A percentile compares a stretch with the other conserved stretches of the same genome.
phyloP scores from a whole-genome alignment of 2,888 invertebrate species.

The Scaptomyza tumidula region DNA sequence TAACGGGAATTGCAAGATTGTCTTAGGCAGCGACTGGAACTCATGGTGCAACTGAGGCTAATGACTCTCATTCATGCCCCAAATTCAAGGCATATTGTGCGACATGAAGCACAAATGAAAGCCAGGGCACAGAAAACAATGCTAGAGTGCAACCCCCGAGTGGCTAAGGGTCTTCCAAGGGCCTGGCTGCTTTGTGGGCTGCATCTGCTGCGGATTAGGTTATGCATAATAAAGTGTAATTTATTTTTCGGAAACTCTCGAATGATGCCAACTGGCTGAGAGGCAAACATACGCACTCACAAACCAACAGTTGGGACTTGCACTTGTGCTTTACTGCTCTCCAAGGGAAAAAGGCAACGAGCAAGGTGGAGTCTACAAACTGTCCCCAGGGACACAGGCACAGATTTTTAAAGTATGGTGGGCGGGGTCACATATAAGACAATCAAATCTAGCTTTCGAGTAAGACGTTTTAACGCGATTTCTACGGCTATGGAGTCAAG shows the following conservation, averaged over 20 bases:
- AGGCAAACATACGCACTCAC: conserved; percentile 8
- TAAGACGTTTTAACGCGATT: conserved; percentile 76
- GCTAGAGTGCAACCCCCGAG: conserved; percentile 17
- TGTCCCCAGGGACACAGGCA: conserved; percentile 48
- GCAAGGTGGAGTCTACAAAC: conserved; percentile 52
- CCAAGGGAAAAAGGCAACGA: conserved; percentile 32
- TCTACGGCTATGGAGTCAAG: conserved; percentile 13
- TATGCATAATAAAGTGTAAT: conserved; percentile 84
- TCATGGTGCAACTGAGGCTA: conserved; percentile 43
- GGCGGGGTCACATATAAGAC: conserved; percentile 21
- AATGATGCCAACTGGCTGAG: conserved; percentile 50
- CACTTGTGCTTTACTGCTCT: conserved; percentile 7
- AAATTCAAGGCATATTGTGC: conserved; percentile 63
- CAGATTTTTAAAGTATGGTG: conserved; percentile 31
- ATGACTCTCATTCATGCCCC: conserved; percentile 52
- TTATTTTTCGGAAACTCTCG: conserved; percentile 73
- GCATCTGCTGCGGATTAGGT: conserved; percentile 84
- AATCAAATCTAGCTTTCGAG: conserved; percentile 63
- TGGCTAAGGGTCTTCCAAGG: not conserved
- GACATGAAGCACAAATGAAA: conserved; percentile 43
- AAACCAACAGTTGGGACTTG: conserved; percentile 16
- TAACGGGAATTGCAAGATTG: conserved; percentile 21
- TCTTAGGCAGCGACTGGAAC: conserved; percentile 2
- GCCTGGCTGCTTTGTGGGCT: conserved; percentile 41
- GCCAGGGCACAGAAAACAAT: conserved; percentile 5